Percentiles rank a stretch among this genome's conserved stretches.
Conservation (phyloP, 2,797 vertebrate species). For the Danio aesculapii region DNA sequence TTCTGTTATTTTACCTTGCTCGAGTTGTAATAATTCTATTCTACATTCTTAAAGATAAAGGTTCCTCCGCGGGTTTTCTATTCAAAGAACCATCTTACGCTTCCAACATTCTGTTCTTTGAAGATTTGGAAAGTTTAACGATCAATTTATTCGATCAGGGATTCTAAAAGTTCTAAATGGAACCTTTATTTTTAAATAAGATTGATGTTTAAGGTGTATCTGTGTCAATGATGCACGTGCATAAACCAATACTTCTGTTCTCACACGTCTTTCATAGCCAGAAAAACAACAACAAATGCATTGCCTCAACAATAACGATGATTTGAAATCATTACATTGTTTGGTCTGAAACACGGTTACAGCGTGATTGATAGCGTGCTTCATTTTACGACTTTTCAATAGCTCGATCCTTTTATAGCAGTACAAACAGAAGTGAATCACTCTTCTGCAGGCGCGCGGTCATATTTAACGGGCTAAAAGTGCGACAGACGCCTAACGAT, state of each 20-base stretch:
- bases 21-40: conserved; percentile 46
- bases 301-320: conserved; percentile 77
- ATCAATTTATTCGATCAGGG: not conserved
- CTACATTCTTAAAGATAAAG: conserved; percentile 7
- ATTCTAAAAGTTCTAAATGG: conserved; percentile 4
- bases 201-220: conserved; percentile 5
- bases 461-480: conserved; percentile 65
- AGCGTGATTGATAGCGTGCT: conserved; percentile 90
- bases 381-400: conserved; percentile 92
- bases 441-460: conserved; percentile 81
- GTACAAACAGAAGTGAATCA: conserved; percentile 92
- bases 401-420: conserved; percentile 90
- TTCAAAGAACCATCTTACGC: not conserved
- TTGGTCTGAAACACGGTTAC: conserved; percentile 82
- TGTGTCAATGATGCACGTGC: not conserved
- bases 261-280: not conserved
- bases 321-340: conserved; percentile 85
- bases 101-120: not conserved
- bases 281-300: conserved; percentile 17
- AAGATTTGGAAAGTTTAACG: too few relatives aligned
- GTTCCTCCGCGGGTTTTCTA: not conserved
- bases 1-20: conserved; percentile 22
- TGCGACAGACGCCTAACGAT: conserved; percentile 55
- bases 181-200: not conserved
- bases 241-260: not conserved